Conservation (phyloP, 2,888 invertebrate genomes). For the Coenonympha glycerion region DNA sequence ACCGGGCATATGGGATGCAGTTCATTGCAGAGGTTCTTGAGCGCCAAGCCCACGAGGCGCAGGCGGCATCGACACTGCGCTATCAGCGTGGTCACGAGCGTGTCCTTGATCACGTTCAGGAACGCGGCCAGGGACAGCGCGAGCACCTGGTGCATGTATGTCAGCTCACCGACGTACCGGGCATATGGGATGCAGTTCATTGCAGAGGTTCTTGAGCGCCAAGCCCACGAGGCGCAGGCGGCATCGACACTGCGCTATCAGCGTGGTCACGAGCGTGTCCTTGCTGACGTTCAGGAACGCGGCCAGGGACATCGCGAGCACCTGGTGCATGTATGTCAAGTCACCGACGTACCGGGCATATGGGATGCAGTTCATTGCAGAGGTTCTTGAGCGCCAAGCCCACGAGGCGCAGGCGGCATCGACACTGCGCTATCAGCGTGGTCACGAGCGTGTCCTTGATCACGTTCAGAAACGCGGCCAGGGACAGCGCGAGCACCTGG, state of each 20-base stretch:
- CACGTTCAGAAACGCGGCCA: constrained; percentile 67
- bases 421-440: constrained; percentile 62
- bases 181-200: constrained; percentile 31
- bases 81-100: too few species aligned
- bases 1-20: constrained; percentile 33
- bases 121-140: constrained; percentile 61
- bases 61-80: constrained; percentile 67
- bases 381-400: constrained; percentile 48
- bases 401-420: constrained; percentile 62
- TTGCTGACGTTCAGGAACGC: constrained; percentile 69
- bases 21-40: constrained; percentile 45
- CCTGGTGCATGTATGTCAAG: constrained; percentile 61
- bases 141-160: constrained; percentile 55
- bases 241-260: constrained; percentile 66
- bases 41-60: constrained; percentile 51
- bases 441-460: constrained; percentile 67
- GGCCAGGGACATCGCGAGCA: constrained; percentile 52
- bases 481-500: constrained; percentile 51
- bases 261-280: constrained; percentile 62
- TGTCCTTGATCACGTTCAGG: constrained; percentile 69
- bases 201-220: constrained; percentile 44
- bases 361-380: constrained; percentile 34
- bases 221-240: constrained; percentile 60
- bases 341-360: constrained; percentile 29
- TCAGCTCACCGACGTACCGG: constrained; percentile 37